A percentile compares a stretch with the other conserved stretches of the same genome.
Conservation (phyloP, 2,888 invertebrate genomes). For the Andrena flavipes region DNA sequence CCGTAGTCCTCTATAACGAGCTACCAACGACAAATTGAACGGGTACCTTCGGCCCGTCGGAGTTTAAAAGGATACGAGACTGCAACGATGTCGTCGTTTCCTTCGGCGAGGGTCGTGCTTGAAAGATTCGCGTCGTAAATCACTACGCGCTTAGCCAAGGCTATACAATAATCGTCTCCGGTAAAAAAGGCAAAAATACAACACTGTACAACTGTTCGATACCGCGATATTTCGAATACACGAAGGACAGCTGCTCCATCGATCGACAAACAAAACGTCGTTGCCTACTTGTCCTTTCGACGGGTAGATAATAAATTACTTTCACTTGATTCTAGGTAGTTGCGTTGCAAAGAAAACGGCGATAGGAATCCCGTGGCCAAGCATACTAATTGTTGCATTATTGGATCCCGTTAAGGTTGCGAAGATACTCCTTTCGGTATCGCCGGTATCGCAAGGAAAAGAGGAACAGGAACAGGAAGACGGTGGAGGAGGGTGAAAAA, state of each 20-base stretch:
- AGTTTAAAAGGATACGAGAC: slow-evolving; percentile 6
- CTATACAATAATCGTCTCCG: neutral
- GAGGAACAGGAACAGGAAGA: neutral
- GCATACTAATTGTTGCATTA: slow-evolving; percentile 17
- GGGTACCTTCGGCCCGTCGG: too few relatives aligned
- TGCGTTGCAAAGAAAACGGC: neutral
- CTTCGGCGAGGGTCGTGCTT: neutral
- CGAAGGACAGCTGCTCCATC: slow-evolving; percentile 16
- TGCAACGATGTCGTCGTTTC: neutral
- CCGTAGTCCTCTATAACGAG: slow-evolving; percentile 12
- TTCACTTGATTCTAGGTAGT: neutral
- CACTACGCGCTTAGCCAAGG: neutral
- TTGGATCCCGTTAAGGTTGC: slow-evolving; percentile 17
- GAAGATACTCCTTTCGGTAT: neutral
- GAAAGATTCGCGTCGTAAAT: neutral
- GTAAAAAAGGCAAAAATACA: too few relatives aligned
- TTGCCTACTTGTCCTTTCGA: neutral
- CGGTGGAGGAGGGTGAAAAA: neutral
- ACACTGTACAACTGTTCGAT: slow-evolving; percentile 3
- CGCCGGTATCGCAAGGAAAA: neutral
- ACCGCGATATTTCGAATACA: slow-evolving; percentile 3
- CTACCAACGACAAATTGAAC: slow-evolving; percentile 20
- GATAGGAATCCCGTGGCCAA: neutral
- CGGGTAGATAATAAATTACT: neutral
- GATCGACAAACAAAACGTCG: neutral